Evolutionary conservation across 2,113 vertebrate species (phyloP).

Genomic region (Progne subis): DNA sequence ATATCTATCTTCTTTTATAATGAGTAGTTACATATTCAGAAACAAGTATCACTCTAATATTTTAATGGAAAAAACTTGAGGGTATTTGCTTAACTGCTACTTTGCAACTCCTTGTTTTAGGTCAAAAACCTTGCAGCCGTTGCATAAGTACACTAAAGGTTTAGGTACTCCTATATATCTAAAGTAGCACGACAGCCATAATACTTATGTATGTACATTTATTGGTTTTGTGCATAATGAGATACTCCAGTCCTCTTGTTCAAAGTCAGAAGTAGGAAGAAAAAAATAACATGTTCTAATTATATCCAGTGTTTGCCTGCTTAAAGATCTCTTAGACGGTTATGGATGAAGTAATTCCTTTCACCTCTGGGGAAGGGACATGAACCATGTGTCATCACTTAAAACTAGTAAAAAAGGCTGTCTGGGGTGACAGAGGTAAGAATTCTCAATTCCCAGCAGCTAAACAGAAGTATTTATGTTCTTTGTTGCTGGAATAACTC

Average conservation of each 20-base stretch:
- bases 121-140: neutral
- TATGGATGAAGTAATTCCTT: neutral
- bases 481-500: neutral
- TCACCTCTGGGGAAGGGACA: neutral
- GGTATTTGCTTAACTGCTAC: neutral
- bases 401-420: neutral
- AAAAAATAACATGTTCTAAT: neutral
- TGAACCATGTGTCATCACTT: neutral
- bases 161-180: neutral
- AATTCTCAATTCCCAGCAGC: neutral
- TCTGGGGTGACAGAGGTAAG: neutral
- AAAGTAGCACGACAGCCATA: neutral
- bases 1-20: neutral
- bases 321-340: neutral
- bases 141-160: neutral
- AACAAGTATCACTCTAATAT: neutral
- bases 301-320: neutral
- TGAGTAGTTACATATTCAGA: neutral
- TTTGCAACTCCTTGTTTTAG: neutral
- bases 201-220: neutral
- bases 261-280: neutral
- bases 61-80: neutral
- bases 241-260: neutral
- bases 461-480: neutral
- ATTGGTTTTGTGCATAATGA: neutral